phyloP scores from a whole-genome alignment of 1,140 invertebrate genomes.

The Acromyrmex heyeri region DNA sequence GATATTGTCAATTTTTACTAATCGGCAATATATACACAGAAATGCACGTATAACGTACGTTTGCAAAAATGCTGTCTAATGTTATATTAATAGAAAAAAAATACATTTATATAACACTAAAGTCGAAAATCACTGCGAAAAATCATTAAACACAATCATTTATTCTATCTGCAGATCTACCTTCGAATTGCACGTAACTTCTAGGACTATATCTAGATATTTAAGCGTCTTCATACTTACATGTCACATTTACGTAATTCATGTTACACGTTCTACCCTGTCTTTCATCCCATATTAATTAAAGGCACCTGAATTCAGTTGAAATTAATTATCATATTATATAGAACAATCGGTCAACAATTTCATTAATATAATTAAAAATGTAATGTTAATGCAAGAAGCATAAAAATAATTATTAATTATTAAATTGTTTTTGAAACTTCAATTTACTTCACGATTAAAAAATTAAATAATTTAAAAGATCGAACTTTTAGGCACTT shows the following conservation, averaged over 20 bases:
- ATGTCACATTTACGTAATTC: slow-evolving; percentile 66
- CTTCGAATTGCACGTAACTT: slow-evolving; percentile 12
- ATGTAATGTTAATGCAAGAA: not conserved
- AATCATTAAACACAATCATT: slow-evolving; percentile 41
- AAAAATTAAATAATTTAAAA: slow-evolving; percentile 46
- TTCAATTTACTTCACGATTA: slow-evolving; percentile 24
- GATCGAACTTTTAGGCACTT: slow-evolving; percentile 70
- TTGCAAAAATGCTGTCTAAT: slow-evolving; percentile 48
- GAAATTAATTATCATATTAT: slow-evolving; percentile 40
- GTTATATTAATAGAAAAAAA: slow-evolving; percentile 58
- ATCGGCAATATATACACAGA: slow-evolving; percentile 3
- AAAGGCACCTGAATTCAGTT: slow-evolving; percentile 71
- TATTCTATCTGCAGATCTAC: slow-evolving; percentile 54
- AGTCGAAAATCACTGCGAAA: slow-evolving; percentile 54
- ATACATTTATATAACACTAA: slow-evolving; percentile 52
- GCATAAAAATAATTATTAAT: slow-evolving; percentile 36
- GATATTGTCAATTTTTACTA: slow-evolving; percentile 6
- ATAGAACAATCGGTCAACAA: not conserved
- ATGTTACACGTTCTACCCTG: slow-evolving; percentile 62
- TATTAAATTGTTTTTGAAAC: slow-evolving; percentile 7
- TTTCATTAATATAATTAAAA: slow-evolving; percentile 34
- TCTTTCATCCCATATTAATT: slow-evolving; percentile 59
- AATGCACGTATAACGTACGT: not conserved
- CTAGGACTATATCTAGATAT: slow-evolving; percentile 63
- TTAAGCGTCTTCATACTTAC: slow-evolving; percentile 76